Percentiles rank a stretch among this genome's conserved stretches.
These are phyloP conservation scores for Craterocephalus amniculus DNA, from an alignment of 2,797 vertebrate species.

Conservation along the genomic window DNA sequence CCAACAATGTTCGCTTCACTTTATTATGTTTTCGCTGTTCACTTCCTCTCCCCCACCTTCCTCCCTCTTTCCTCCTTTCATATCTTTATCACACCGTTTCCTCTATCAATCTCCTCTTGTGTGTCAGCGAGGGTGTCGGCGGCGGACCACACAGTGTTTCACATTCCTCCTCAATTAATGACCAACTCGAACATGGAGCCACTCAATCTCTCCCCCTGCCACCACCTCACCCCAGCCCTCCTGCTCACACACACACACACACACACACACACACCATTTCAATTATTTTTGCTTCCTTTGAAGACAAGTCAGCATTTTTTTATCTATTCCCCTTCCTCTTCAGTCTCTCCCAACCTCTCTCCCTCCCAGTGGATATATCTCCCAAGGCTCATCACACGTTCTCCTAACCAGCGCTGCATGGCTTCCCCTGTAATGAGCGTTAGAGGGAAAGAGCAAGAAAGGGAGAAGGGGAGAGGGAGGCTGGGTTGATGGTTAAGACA, in stretches of 20 bases:
- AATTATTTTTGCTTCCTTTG: conserved; percentile 84
- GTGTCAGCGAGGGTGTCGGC: conserved; percentile 74
- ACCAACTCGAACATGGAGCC: conserved; percentile 78
- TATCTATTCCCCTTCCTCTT: conserved; percentile 75
- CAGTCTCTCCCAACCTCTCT: conserved; percentile 74
- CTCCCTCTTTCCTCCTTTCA: conserved; percentile 62
- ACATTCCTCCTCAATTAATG: conserved; percentile 83
- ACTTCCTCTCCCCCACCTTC: conserved; percentile 51
- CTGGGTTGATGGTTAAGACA: conserved; percentile 66
- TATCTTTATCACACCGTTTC: conserved; percentile 77
- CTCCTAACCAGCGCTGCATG: conserved; percentile 77
- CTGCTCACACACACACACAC: conserved; percentile 22
- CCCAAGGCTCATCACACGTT: conserved; percentile 80
- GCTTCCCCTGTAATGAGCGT: conserved; percentile 78
- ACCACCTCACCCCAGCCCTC: conserved; percentile 36
- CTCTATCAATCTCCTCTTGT: conserved; percentile 78
- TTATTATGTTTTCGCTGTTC: conserved; percentile 75
- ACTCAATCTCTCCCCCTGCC: conserved; percentile 69
- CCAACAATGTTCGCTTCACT: conserved; percentile 68
- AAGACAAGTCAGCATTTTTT: conserved; percentile 84
- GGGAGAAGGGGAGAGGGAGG: conserved; percentile 45
- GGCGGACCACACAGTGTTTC: conserved; percentile 80
- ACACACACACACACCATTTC: conserved; percentile 62
- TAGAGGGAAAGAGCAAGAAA: conserved; percentile 55
- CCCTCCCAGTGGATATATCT: conserved; percentile 80